A percentile compares a stretch with the other conserved stretches of the same genome.
phyloP scores from a whole-genome alignment of 2,888 invertebrate genomes.

The Eupsilia transversa region DNA sequence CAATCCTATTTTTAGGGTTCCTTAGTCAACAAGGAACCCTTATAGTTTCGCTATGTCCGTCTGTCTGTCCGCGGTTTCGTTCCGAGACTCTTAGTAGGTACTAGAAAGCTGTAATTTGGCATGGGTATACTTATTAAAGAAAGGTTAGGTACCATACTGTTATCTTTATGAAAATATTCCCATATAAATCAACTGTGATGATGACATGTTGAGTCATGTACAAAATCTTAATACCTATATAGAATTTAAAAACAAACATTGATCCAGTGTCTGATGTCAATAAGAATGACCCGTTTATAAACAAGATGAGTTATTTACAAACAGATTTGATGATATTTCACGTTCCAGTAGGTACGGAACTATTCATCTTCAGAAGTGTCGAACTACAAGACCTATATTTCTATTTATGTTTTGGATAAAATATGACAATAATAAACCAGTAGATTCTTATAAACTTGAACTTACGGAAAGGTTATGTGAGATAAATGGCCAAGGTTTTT shows the following conservation, averaged over 20 bases:
- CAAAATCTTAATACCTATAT: conserved; percentile 5
- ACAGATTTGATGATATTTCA: conserved; percentile 32
- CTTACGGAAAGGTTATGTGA: conserved; percentile 33
- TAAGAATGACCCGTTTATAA: conserved; percentile 45
- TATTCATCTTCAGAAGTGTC: conserved; percentile 1
- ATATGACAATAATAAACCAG: conserved; percentile 26
- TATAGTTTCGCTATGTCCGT: too few species aligned
- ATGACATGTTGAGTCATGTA: conserved; percentile 1
- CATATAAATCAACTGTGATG: neutral
- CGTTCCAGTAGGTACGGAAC: neutral
- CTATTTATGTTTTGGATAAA: conserved; percentile 16
- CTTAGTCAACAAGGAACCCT: too few species aligned
- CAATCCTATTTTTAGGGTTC: too few species aligned
- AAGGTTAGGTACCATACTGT: too few species aligned
- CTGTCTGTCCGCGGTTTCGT: too few species aligned
- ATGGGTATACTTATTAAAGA: too few species aligned
- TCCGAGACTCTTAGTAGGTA: too few species aligned
- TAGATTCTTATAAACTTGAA: conserved; percentile 39
- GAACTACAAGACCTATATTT: neutral
- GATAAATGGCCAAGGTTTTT: conserved; percentile 45
- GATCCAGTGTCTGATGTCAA: conserved; percentile 24
- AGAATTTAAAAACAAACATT: conserved; percentile 24
- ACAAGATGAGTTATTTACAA: conserved; percentile 51
- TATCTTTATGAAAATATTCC: neutral
- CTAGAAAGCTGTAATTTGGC: too few species aligned